Conservation (phyloP, 2,888 invertebrate genomes). For the Linnaemya vulpina region DNA sequence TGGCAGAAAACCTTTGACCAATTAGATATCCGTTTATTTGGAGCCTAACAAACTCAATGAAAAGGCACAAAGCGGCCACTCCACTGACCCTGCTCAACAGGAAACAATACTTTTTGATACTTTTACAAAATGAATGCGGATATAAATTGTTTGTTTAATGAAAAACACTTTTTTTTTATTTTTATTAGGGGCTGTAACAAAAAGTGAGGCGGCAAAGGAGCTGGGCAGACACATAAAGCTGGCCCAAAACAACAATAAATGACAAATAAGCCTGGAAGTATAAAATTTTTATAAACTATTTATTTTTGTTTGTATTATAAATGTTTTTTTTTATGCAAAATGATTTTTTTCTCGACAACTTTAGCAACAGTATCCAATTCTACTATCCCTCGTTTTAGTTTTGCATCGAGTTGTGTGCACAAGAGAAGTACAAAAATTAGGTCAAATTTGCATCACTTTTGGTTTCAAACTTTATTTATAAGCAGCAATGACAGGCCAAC, state of each 20-base stretch:
- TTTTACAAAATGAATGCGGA: neutral
- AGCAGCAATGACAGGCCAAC: constrained; percentile 42
- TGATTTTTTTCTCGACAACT: neutral
- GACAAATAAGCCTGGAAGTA: constrained; percentile 39
- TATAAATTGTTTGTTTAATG: too few relatives aligned
- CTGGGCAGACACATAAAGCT: neutral
- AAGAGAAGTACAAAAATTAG: constrained; percentile 65
- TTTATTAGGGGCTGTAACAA: neutral
- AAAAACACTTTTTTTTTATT: constrained; percentile 8
- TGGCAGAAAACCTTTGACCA: neutral
- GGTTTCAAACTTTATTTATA: constrained; percentile 49
- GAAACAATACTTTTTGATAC: constrained; percentile 25
- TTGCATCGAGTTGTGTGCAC: constrained; percentile 28
- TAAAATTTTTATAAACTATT: constrained; percentile 14
- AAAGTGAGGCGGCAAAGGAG: neutral
- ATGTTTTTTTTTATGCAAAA: constrained; percentile 5
- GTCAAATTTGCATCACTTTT: constrained; percentile 73
- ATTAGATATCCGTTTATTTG: neutral
- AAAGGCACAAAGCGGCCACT: neutral
- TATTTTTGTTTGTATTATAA: too few relatives aligned
- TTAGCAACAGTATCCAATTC: constrained; percentile 20
- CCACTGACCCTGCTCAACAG: constrained; percentile 18
- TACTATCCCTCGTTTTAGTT: constrained; percentile 24
- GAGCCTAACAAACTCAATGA: neutral
- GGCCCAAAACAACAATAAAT: constrained; percentile 28